Evolutionary conservation across 2,797 vertebrate species (phyloP).

Genomic region (Cephalopachus bancanus): DNA sequence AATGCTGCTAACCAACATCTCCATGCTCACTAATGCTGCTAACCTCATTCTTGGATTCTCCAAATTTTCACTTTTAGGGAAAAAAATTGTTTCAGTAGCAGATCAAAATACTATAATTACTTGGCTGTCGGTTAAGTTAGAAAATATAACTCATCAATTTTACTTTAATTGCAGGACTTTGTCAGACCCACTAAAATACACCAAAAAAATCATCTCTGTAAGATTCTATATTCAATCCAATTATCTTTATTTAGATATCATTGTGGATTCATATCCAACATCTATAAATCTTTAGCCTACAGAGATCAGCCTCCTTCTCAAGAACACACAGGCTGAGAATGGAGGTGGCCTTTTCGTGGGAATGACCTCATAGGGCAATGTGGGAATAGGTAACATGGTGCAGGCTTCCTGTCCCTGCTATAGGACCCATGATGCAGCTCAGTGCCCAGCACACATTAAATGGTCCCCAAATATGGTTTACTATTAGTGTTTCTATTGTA

Average conservation of each 20-base stretch:
- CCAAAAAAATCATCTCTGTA: not conserved
- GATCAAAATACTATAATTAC: slow-evolving; percentile 37
- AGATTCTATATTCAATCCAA: not conserved
- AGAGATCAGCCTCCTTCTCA: not conserved
- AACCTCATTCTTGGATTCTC: not conserved
- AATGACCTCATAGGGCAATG: not conserved
- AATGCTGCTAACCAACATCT: too few relatives aligned
- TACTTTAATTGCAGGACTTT: slow-evolving; percentile 42
- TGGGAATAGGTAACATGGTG: not conserved
- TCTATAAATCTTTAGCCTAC: not conserved
- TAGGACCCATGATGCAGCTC: not conserved
- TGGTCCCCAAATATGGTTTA: not conserved
- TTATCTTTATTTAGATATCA: not conserved
- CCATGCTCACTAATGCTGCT: too few relatives aligned
- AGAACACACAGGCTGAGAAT: not conserved
- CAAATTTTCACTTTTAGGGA: not conserved
- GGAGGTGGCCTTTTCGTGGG: not conserved
- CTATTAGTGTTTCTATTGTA: not conserved
- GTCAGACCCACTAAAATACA: slow-evolving; percentile 16
- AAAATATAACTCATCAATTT: slow-evolving; percentile 46
- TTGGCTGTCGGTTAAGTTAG: slow-evolving; percentile 43
- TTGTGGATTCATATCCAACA: not conserved
- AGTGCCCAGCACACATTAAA: not conserved
- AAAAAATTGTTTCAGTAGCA: not conserved
- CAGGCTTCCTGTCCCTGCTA: not conserved